Evolutionary conservation across 2,113 vertebrate genomes (phyloP).

Genomic region (Odocoileus virginianus): DNA sequence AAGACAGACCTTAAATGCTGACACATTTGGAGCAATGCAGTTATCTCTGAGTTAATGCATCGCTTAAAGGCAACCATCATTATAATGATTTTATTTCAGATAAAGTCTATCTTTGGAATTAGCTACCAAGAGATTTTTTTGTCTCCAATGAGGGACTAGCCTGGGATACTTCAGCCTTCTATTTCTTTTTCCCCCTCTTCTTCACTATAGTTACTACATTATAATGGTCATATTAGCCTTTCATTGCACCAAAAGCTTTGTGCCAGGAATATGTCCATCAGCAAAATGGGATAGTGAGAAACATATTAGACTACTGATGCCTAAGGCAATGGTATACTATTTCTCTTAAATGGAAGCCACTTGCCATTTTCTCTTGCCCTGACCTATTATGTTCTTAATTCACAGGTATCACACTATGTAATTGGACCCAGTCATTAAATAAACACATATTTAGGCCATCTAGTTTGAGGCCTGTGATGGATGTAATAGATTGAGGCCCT

Average conservation of each 20-base stretch:
- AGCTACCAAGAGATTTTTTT: conserved; percentile 1
- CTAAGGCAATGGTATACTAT: background rate
- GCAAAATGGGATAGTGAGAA: conserved; percentile 8
- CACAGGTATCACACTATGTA: background rate
- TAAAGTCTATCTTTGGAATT: conserved; percentile 57
- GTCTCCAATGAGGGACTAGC: background rate
- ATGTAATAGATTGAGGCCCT: background rate
- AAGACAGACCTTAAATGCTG: conserved; percentile 21
- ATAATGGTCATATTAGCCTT: conserved; percentile 40
- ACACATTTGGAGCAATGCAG: conserved; percentile 23
- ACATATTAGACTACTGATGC: background rate
- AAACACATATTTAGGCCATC: background rate
- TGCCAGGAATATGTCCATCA: conserved; percentile 15
- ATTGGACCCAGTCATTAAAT: background rate
- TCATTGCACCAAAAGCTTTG: conserved; percentile 15
- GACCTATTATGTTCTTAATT: background rate
- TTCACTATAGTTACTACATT: background rate
- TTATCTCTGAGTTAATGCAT: conserved; percentile 33
- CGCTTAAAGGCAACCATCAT: conserved; percentile 34
- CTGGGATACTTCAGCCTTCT: background rate
- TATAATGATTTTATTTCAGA: conserved; percentile 58
- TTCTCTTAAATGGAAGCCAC: background rate
- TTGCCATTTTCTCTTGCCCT: background rate
- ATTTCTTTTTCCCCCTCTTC: background rate
- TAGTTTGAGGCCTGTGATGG: background rate